Percentiles rank a stretch among this genome's conserved stretches.
These are phyloP conservation scores for Echiichthys vipera DNA, from an alignment of 2,797 vertebrate species.

Conservation along the genomic window DNA sequence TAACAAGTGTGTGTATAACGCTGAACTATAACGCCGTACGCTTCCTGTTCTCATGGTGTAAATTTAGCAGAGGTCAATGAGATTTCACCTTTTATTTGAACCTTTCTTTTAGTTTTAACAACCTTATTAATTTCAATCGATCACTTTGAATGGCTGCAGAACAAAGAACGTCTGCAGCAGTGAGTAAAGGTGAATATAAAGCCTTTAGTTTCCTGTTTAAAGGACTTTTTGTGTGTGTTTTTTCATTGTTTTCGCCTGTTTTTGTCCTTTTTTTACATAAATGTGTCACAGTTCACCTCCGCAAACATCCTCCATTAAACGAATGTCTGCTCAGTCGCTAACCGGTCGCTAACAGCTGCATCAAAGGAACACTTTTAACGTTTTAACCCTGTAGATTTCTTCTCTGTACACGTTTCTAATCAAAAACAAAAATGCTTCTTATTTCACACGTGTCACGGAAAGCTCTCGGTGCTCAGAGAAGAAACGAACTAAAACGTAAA, in stretches of 20 bases:
- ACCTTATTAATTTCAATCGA: not conserved
- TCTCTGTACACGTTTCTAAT: not conserved
- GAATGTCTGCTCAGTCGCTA: conserved; percentile 25
- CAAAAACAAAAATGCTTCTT: not conserved
- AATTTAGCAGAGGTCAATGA: not conserved
- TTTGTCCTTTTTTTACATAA: not conserved
- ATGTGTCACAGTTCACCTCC: not conserved
- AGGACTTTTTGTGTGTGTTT: not conserved
- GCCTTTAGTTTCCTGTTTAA: not conserved
- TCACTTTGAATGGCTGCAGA: not conserved
- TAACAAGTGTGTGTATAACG: conserved; percentile 4
- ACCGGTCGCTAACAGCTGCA: conserved; percentile 1
- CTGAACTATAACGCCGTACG: conserved; percentile 6
- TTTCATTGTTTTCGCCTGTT: not conserved
- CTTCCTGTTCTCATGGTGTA: conserved; percentile 14
- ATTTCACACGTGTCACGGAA: not conserved
- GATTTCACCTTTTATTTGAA: not conserved
- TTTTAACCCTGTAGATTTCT: conserved; percentile 2
- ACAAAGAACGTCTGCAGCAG: not conserved
- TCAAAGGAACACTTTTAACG: conserved; percentile 14
- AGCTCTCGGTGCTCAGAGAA: not conserved
- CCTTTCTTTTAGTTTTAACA: not conserved
- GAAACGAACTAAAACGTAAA: not conserved
- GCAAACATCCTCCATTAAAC: conserved; percentile 4
- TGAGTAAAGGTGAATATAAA: not conserved